A percentile compares a stretch with the other conserved stretches of the same genome.
Evolutionary conservation across 2,113 vertebrate genomes (phyloP).

Genomic region (Ceyx melanurus): DNA sequence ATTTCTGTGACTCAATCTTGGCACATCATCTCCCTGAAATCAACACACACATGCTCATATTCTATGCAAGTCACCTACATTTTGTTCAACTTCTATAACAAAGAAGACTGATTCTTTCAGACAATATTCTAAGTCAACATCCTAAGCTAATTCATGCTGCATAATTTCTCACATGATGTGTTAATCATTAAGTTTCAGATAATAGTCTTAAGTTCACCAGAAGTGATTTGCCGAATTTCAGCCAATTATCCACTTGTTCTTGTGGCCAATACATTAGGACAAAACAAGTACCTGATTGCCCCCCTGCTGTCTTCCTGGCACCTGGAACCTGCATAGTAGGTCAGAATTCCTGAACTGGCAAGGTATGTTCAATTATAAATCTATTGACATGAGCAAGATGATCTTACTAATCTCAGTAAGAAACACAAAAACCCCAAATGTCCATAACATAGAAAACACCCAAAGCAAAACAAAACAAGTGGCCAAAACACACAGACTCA

Average conservation of each 20-base stretch:
- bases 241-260: background rate
- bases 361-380: background rate
- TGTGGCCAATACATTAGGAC: background rate
- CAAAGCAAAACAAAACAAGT: background rate
- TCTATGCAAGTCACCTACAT: background rate
- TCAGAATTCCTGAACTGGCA: background rate
- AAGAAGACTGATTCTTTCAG: background rate
- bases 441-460: background rate
- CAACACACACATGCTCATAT: background rate
- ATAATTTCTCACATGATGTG: background rate
- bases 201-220: background rate
- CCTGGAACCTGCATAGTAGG: background rate
- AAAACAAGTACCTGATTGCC: background rate
- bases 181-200: conserved; percentile 26
- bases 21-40: background rate
- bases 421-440: background rate
- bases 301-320: background rate
- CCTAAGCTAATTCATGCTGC: background rate
- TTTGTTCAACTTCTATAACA: background rate
- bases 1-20: background rate
- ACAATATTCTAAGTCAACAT: background rate
- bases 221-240: background rate
- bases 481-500: background rate
- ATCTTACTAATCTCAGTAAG: background rate
- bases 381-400: background rate